Percentiles rank a stretch among this genome's conserved stretches.
These are phyloP conservation scores for Asobara japonica DNA, from an alignment of 1,140 invertebrate species.

Conservation along the genomic window DNA sequence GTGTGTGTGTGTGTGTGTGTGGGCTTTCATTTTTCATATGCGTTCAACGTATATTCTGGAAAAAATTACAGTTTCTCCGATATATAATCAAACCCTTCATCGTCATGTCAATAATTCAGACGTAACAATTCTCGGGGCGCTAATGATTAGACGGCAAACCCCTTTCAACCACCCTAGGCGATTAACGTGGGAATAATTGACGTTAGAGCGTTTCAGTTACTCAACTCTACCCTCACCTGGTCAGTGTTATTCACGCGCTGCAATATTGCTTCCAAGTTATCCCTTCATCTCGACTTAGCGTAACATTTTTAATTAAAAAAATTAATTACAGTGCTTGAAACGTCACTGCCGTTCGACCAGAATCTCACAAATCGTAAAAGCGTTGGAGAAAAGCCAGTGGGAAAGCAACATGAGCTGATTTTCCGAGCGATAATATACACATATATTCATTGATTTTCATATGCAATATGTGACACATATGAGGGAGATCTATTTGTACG, in stretches of 20 bases:
- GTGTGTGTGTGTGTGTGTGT: no score
- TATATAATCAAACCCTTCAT: no score
- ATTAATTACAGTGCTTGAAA: not conserved
- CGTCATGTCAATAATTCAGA: no score
- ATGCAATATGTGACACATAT: no score
- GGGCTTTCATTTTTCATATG: no score
- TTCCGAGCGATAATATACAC: no score
- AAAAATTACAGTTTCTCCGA: no score
- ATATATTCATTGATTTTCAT: no score
- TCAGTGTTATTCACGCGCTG: not conserved
- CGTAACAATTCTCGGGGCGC: not conserved
- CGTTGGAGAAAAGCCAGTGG: not conserved
- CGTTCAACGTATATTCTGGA: no score
- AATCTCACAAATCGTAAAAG: not conserved
- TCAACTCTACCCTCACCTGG: not conserved
- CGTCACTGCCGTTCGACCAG: no score
- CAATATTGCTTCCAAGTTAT: not conserved
- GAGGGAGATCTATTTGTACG: no score
- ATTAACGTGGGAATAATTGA: not conserved
- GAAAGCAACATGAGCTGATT: not conserved
- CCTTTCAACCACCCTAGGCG: not conserved
- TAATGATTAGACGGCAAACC: not conserved
- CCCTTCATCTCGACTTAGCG: not conserved
- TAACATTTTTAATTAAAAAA: not conserved
- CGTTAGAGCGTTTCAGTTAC: not conserved